Evolutionary conservation across 2,888 invertebrate species (phyloP), one percentile per base, ranked within the genome.

Genomic region (Synanthedon myopaeformis): DNA sequence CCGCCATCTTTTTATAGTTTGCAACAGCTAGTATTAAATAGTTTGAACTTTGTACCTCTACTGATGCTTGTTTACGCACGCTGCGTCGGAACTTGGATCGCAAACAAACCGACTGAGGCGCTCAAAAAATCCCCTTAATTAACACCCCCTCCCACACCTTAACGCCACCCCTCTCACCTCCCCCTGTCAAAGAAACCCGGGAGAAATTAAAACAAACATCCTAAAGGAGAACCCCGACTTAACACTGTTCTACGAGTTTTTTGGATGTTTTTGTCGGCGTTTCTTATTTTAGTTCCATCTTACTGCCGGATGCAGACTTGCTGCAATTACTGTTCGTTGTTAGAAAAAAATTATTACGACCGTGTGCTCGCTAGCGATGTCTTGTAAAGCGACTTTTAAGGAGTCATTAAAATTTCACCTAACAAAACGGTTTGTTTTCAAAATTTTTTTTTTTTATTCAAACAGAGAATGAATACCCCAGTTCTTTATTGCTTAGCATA

Each of bases 81-180:
- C 45, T n/a, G 14, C 5, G 45, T 45, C 45, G 45, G 45, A 45
- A 45, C 45, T 45, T 45, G 45, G 45, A 45, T 13, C 13, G 14
- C 45, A 45, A 45, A 45, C 45, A 45, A 45, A 45, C 45, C 13
- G 42, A 52, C 28, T 10, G 53, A 17, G 49, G 45, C 45, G 45
- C n/a, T 45, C 45, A 45, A 45, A 49, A 53, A 56, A 55, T 55
- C 53, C 53, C 57, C 55, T 55, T 58, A 57, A 58, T 58, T 58
- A 58, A 57, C 52, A 23, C 54, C 56, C 49, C 45, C 41, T 14
- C 53, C 14, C 42, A 11, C 10, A 8, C 35, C 35, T 6, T 10
- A 10, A 2, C 35, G 14, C 11, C 45, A 13, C 45, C 45, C 42
- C 12, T 42, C 42, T 13, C 42, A 12, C 12, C 42, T 8, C 42